Percentiles rank a stretch among this genome's conserved stretches.
Conservation (phyloP, 2,888 invertebrate genomes). For the Schizaphis graminum region DNA sequence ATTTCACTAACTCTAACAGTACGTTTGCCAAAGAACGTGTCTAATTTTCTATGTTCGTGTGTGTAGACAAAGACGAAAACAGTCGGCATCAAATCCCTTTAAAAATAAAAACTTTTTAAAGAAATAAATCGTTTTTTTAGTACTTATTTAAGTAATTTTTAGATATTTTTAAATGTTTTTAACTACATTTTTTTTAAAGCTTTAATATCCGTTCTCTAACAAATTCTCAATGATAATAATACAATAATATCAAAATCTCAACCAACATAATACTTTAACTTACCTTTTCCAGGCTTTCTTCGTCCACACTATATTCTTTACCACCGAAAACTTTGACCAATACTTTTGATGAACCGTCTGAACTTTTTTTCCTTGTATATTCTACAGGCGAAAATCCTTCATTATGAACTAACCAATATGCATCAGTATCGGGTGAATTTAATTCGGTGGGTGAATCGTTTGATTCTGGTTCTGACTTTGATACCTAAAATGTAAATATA, state of each 20-base stretch:
- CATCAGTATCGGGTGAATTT: conserved; percentile 81
- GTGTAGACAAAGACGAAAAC: too few relatives aligned
- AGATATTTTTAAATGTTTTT: not conserved
- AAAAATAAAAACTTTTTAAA: not conserved
- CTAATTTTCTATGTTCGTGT: too few relatives aligned
- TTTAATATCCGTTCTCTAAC: not conserved
- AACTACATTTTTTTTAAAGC: not conserved
- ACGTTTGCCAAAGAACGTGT: too few relatives aligned
- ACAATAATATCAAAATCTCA: not conserved
- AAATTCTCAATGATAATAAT: not conserved
- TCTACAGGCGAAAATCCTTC: conserved; percentile 89
- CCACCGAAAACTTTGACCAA: conserved; percentile 84
- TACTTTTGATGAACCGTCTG: conserved; percentile 75
- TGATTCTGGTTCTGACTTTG: conserved; percentile 34
- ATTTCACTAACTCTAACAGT: too few relatives aligned
- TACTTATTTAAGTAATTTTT: too few relatives aligned
- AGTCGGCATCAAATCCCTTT: too few relatives aligned
- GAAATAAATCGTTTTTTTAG: not conserved
- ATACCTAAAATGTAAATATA: conserved; percentile 24
- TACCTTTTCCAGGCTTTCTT: conserved; percentile 96
- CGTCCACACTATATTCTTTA: conserved; percentile 90
- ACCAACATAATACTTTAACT: not conserved
- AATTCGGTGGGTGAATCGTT: conserved; percentile 77
- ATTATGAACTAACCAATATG: conserved; percentile 93
- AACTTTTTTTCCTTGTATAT: conserved; percentile 70